phyloP scores from a whole-genome alignment of 2,888 invertebrate species.

The Liodrosophila aerea region DNA sequence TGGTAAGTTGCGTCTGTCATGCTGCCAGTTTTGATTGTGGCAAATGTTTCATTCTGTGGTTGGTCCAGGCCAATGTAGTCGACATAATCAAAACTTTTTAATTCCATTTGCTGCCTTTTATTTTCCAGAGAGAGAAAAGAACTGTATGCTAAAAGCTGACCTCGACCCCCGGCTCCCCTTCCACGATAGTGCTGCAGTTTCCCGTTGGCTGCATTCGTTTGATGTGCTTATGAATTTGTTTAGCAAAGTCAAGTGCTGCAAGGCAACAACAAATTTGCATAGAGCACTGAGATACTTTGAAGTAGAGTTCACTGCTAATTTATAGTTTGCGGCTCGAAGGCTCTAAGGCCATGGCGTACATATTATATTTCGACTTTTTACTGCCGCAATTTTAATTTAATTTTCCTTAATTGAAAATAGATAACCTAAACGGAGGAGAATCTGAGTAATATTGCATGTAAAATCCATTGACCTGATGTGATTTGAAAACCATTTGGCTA shows the following conservation, averaged over 20 bases:
- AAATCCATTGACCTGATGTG: background rate
- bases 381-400: background rate
- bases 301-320: slow-evolving; percentile 2
- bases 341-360: slow-evolving; percentile 4
- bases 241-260: slow-evolving; percentile 28
- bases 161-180: background rate
- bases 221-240: slow-evolving; percentile 23
- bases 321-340: background rate
- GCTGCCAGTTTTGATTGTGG: slow-evolving; percentile 45
- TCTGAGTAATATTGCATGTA: no score
- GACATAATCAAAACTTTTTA: slow-evolving; percentile 62
- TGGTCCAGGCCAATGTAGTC: slow-evolving; percentile 29
- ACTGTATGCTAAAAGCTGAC: slow-evolving; percentile 19
- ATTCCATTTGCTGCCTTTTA: slow-evolving; percentile 48
- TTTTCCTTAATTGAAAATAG: background rate
- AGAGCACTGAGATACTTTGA: slow-evolving; percentile 14
- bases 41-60: slow-evolving; percentile 35
- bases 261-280: slow-evolving; percentile 23
- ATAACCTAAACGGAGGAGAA: background rate
- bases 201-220: slow-evolving; percentile 22
- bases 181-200: background rate
- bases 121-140: slow-evolving; percentile 13
- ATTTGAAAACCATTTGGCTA: slow-evolving; percentile 5
- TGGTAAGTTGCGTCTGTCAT: slow-evolving; percentile 5
- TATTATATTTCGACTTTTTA: background rate